These are phyloP conservation scores for Smittia aterrima DNA, from an alignment of 2,888 invertebrate genomes.

Conservation along the genomic window DNA sequence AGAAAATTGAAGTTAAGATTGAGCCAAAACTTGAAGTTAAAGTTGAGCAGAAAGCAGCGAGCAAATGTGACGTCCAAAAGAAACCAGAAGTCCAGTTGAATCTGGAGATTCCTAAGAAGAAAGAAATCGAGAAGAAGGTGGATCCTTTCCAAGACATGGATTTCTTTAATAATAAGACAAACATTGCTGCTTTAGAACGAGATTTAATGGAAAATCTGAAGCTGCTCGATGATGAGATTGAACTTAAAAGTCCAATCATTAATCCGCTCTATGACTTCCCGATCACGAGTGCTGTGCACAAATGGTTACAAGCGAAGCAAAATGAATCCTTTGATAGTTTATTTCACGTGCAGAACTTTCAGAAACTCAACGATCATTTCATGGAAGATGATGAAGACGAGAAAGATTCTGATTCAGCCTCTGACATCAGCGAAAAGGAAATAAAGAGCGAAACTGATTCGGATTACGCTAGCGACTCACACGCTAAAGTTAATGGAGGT, in stretches of 20 bases:
- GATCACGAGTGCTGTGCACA: constrained; percentile 19
- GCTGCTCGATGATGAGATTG: constrained; percentile 24
- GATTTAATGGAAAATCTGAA: constrained; percentile 33
- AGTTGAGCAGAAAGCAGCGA: no score
- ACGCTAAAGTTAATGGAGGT: constrained; percentile 12
- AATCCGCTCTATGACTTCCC: constrained; percentile 35
- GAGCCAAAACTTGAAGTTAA: no score
- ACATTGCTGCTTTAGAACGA: constrained; percentile 35
- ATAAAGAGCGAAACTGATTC: constrained; percentile 23
- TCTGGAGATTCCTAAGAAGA: no score
- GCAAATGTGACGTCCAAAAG: no score
- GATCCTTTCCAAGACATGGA: neutral
- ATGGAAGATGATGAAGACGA: constrained; percentile 16
- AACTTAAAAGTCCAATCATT: constrained; percentile 36
- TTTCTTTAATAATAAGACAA: constrained; percentile 7
- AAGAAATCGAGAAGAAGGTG: no score
- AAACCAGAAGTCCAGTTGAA: no score
- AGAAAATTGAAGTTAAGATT: neutral
- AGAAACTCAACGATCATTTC: constrained; percentile 19
- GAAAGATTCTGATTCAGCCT: neutral
- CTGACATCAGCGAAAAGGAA: constrained; percentile 22
- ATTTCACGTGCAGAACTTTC: constrained; percentile 32
- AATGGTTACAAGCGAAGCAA: constrained; percentile 35
- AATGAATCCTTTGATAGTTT: constrained; percentile 24
- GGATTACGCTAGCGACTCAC: constrained; percentile 29